A percentile compares a stretch with the other conserved stretches of the same genome.
These are phyloP conservation scores for Dryocosmus kuriphilus DNA, from an alignment of 2,888 invertebrate genomes.

Conservation along the genomic window DNA sequence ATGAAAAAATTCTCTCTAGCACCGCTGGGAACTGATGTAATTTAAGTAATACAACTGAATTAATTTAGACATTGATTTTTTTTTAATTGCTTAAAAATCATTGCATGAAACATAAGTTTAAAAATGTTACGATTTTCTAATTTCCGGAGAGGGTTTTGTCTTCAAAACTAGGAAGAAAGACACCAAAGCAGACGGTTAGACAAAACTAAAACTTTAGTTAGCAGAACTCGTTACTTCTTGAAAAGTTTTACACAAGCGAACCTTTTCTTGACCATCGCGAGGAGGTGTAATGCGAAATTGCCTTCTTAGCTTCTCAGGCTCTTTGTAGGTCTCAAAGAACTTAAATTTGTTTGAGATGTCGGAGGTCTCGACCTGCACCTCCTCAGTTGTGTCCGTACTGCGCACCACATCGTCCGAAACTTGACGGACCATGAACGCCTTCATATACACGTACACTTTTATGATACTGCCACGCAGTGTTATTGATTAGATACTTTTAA, in stretches of 20 bases:
- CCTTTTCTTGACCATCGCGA: slow-evolving; percentile 87
- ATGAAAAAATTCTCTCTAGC: no score
- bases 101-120: not conserved
- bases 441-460: slow-evolving; percentile 44
- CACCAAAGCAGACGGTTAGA: not conserved
- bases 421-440: slow-evolving; percentile 80
- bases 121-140: no score
- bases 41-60: no score
- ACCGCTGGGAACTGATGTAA: no score
- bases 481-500: slow-evolving; percentile 35
- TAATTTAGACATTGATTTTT: no score
- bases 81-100: no score
- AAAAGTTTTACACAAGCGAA: slow-evolving; percentile 66
- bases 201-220: slow-evolving; percentile 19
- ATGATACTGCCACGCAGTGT: slow-evolving; percentile 30
- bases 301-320: slow-evolving; percentile 84
- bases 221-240: slow-evolving; percentile 13
- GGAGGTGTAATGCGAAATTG: slow-evolving; percentile 94
- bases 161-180: not conserved
- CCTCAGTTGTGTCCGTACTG: slow-evolving; percentile 86
- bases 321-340: slow-evolving; percentile 93
- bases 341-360: slow-evolving; percentile 92
- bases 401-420: slow-evolving; percentile 86
- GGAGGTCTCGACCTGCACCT: slow-evolving; percentile 88
- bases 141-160: no score